phyloP scores from a whole-genome alignment of 2,888 invertebrate genomes.

The Campoplex nolae region DNA sequence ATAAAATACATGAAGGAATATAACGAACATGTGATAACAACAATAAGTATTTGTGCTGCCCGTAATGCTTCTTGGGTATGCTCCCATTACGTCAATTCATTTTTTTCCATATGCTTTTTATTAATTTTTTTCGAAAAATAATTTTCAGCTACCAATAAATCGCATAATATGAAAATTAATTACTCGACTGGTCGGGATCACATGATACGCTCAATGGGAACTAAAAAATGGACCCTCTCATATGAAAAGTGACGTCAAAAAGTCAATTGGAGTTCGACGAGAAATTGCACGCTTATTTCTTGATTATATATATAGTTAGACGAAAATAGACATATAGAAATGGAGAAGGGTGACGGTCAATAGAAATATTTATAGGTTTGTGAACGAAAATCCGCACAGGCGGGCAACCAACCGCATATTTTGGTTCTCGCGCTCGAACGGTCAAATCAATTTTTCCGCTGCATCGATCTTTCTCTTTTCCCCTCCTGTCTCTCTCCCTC shows the following conservation, averaged over 20 bases:
- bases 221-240: slow-evolving; percentile 12
- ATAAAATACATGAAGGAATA: too few relatives aligned
- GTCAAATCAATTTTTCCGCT: slow-evolving; percentile 79
- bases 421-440: slow-evolving; percentile 74
- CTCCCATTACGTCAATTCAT: not conserved
- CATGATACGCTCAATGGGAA: not conserved
- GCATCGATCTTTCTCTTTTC: slow-evolving; percentile 61
- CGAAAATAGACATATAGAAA: not conserved
- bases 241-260: slow-evolving; percentile 38
- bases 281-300: slow-evolving; percentile 45
- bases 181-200: slow-evolving; percentile 22
- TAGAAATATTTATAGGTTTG: slow-evolving; percentile 54
- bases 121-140: slow-evolving; percentile 5
- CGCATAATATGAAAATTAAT: not conserved
- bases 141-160: slow-evolving; percentile 22
- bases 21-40: too few relatives aligned
- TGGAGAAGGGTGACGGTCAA: slow-evolving; percentile 7
- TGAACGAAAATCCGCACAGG: slow-evolving; percentile 64
- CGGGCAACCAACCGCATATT: slow-evolving; percentile 70
- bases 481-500: slow-evolving; percentile 33
- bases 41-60: too few relatives aligned
- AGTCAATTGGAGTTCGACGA: slow-evolving; percentile 31
- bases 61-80: too few relatives aligned
- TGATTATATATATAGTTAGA: not conserved
- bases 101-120: not conserved